These are phyloP conservation scores for Threskiornis aethiopicus DNA, from an alignment of 2,797 vertebrate species.

Conservation along the genomic window DNA sequence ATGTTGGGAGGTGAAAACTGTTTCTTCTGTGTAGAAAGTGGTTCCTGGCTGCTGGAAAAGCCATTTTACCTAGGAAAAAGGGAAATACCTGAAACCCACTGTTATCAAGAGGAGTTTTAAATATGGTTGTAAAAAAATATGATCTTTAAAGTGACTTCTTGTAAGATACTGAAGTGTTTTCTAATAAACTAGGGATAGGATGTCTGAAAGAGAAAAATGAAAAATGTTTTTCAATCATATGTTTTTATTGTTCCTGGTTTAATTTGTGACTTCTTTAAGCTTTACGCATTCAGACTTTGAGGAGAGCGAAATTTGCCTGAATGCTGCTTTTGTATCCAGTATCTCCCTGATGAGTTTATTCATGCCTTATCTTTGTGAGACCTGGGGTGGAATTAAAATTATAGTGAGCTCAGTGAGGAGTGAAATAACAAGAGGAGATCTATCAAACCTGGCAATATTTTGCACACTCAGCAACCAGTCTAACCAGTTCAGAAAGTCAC, in stretches of 20 bases:
- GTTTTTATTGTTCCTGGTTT: background rate
- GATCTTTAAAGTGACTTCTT: background rate
- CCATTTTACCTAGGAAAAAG: background rate
- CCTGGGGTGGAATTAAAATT: background rate
- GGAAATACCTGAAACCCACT: background rate
- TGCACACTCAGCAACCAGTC: background rate
- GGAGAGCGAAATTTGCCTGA: background rate
- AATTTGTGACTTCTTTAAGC: background rate
- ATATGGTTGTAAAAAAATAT: background rate
- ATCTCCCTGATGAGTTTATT: background rate
- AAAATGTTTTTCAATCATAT: accelerated
- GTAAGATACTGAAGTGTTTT: background rate
- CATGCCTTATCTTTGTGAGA: background rate
- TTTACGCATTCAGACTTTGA: background rate
- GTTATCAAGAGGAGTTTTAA: background rate
- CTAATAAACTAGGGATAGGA: background rate
- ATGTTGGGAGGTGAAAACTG: background rate
- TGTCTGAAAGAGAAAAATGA: background rate
- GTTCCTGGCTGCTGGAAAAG: background rate
- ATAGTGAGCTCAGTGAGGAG: background rate
- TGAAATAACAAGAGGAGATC: background rate
- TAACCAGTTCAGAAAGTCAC: background rate
- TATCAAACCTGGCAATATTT: background rate
- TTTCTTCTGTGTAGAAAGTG: background rate
- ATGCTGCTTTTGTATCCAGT: background rate